A percentile compares a stretch with the other conserved stretches of the same genome.
Conservation (phyloP, 2,113 vertebrate genomes). For the Candoia aspera region DNA sequence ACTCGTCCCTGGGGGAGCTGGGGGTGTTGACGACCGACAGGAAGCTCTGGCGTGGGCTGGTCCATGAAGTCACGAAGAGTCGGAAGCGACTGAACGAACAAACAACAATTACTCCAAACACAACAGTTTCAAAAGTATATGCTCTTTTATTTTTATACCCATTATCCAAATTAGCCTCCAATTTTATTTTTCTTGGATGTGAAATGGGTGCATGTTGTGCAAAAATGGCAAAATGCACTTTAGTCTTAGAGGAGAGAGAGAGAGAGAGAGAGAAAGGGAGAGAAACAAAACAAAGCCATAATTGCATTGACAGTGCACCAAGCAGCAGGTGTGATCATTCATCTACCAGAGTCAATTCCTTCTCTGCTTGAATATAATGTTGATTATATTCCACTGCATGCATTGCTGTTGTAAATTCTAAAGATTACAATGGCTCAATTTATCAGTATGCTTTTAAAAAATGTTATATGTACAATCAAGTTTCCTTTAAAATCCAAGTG, state of each 20-base stretch:
- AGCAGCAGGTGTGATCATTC: neutral
- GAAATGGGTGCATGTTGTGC: neutral
- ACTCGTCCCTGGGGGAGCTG: too few relatives aligned
- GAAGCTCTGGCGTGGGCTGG: too few relatives aligned
- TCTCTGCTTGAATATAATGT: neutral
- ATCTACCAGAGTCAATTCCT: neutral
- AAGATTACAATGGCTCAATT: neutral
- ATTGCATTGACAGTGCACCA: neutral
- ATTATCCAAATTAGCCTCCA: slow-evolving; percentile 22
- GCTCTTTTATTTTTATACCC: slow-evolving; percentile 7
- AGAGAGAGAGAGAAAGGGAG: neutral
- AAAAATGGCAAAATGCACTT: neutral
- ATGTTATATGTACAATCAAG: neutral
- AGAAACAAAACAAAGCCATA: neutral
- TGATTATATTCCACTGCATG: neutral
- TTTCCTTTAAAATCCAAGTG: neutral
- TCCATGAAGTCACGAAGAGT: too few relatives aligned
- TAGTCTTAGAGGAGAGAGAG: neutral
- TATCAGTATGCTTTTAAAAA: neutral
- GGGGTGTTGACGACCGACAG: too few relatives aligned
- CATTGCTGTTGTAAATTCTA: slow-evolving; percentile 14
- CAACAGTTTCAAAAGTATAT: slow-evolving; percentile 43
- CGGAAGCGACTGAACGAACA: too few relatives aligned
- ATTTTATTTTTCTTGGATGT: slow-evolving; percentile 29
- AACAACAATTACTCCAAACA: too few relatives aligned